These are phyloP conservation scores for Tupaia chinensis DNA, from an alignment of 2,113 vertebrate species.

Conservation along the genomic window DNA sequence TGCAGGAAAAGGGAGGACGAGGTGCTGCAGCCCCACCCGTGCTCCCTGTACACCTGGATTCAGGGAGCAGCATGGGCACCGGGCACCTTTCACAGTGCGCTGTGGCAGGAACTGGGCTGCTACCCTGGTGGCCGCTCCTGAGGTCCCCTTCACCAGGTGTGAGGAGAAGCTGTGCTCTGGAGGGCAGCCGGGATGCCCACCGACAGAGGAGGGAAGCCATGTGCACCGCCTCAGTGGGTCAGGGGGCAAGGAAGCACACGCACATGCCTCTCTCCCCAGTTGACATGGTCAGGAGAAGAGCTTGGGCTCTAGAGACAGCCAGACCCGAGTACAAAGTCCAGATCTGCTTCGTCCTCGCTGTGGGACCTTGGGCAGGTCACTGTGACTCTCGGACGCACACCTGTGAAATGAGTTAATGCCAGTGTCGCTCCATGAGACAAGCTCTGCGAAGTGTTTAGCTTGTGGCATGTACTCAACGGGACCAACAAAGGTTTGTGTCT, in stretches of 20 bases:
- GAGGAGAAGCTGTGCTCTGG: background rate
- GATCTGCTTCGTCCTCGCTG: background rate
- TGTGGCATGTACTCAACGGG: background rate
- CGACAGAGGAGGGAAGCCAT: background rate
- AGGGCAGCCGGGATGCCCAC: background rate
- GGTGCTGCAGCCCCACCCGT: background rate
- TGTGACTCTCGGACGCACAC: too few species aligned
- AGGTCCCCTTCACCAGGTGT: background rate
- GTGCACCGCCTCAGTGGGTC: too few species aligned
- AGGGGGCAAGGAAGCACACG: background rate
- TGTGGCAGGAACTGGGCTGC: background rate
- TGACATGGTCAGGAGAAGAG: fast-evolving
- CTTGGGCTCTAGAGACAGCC: background rate
- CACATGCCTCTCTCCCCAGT: background rate
- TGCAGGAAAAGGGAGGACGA: background rate
- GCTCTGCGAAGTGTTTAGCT: background rate
- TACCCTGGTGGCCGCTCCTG: background rate
- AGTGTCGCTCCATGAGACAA: background rate
- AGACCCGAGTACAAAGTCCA: background rate
- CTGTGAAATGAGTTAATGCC: background rate
- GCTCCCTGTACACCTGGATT: background rate
- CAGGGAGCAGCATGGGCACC: background rate
- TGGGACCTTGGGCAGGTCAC: background rate
- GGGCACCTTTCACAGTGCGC: background rate
- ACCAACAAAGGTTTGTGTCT: background rate